Base-by-base conservation (phyloP, 2,113 vertebrate genomes). In the Cyphomyrus discorhynchus region DNA sequence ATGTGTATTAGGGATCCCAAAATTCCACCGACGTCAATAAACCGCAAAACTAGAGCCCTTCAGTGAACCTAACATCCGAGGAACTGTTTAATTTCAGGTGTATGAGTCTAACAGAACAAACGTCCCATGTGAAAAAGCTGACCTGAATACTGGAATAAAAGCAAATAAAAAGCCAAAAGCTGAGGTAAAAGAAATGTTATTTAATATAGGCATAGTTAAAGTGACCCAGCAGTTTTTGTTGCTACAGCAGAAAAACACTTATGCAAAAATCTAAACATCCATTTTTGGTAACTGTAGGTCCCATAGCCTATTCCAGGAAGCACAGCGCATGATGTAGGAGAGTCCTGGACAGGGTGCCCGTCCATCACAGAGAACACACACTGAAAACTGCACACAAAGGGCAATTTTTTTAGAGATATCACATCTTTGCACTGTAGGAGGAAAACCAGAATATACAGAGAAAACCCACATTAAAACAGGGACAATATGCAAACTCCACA, bases 361-460 rank as follows among this genome's bases (percentile, higher is more conserved):
- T 42, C 74, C 74, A 42, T 80, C 74, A 80, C 74, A 80, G 35
- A 35, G 4, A 80, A 80, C 74, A 80, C 74, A 42, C 74, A 80
- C 31, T 13, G 35, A 19, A 80, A 80, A 80, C n/a, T 80, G 74
- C 74, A 35, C 74, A 80, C 74, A 42, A 80, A 80, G 74, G 35
- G 74, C 74, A 80, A 42, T 80, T 80, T 80, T 80, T 80, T 80
- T 80, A 7, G 74, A 80, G 35, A 80, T 39, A 42, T 39, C 17
- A 42, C 74, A 42, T 80, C 74, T 80, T 80, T 80, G 74, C 31
- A 42, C 74, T 80, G 74, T 80, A 42, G 74, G 74, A 80, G 74
- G 74, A 42, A 80, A 80, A 80, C 35, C 74, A 80, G 74, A 80
- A 80, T 80, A 80, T 42, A 35, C 74, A 80, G 74, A 80, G 74